These are phyloP conservation scores for Rhombomys opimus DNA, from an alignment of 2,113 vertebrate species.

Conservation along the genomic window DNA sequence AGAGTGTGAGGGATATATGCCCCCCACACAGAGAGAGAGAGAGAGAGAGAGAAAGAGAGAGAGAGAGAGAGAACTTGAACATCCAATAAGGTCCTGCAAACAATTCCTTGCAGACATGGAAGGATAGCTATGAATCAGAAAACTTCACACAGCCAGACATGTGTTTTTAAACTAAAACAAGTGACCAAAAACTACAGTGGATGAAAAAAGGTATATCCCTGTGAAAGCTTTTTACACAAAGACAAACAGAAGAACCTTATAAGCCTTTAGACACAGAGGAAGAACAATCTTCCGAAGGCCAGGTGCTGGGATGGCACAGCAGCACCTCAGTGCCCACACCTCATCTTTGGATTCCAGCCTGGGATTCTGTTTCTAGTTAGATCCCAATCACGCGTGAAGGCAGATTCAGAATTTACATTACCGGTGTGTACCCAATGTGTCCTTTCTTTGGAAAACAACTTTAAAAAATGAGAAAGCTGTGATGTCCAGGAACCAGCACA, in stretches of 20 bases:
- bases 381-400: not conserved
- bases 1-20: not conserved
- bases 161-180: conserved; percentile 16
- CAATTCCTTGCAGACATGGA: not conserved
- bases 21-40: not conserved
- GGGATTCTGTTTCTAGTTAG: not conserved
- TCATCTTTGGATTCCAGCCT: not conserved
- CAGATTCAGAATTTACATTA: not conserved
- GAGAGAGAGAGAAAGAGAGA: no score
- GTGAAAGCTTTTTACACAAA: not conserved
- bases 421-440: not conserved
- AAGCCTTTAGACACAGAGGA: not conserved
- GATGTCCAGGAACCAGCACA: not conserved
- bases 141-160: not conserved
- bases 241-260: conserved; percentile 11
- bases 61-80: not conserved
- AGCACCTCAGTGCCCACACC: not conserved
- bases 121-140: not conserved
- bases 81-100: not conserved
- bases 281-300: not conserved
- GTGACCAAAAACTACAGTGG: not conserved
- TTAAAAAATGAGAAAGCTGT: not conserved
- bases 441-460: not conserved
- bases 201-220: not conserved
- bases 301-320: not conserved